Base-by-base conservation (phyloP, 2,888 invertebrate genomes). In the Chrysina gloriosa region DNA sequence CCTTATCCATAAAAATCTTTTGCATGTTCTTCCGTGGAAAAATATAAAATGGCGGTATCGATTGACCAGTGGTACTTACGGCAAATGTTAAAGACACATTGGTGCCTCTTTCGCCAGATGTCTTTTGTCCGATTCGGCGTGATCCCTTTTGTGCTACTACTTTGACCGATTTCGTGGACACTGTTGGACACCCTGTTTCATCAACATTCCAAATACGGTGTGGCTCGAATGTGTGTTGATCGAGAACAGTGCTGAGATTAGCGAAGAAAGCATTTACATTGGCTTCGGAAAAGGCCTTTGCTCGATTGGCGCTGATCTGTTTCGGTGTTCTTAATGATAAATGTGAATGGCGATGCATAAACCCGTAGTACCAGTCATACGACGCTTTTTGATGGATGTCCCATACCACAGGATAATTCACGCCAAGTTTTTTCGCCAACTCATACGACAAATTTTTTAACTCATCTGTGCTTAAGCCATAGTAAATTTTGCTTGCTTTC, bases 41-140 rank as follows among this genome's bases (percentile, higher is more conserved):
- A 21, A 79, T 58, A 34, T 78, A 75, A 34, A 75, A 74, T 16
- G 78, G 56, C 7, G 50, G 50, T n/a, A 56, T 31, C 19, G 31
- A 31, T 29, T 56, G 25, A 29, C 56, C 58, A 21, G 58, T 34
- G 34, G 36, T 36, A 34, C 31, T 31, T 19, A 58, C 58, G 58
- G 58, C 29, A 31, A 58, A 31, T 31, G 58, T 36, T 36, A 58
- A 34, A 21, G 36, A 34, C 19, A 58, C 36, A 31, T 31, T 29
- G 19, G 58, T 58, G 58, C 36, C 16, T 58, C 58, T 29, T 34
- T 58, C 31, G n/a, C 9, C 31, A 19, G 58, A 58, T 9, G 77
- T 78, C 6, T 76, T 21, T 7, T 65, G 42, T 9, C 77, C 77
- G 11, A 79, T 70, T 69, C 78, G 75, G 70, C 77, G 78, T 42